These are phyloP conservation scores for Harpalus rubripes DNA, from an alignment of 2,888 invertebrate genomes.

Conservation along the genomic window DNA sequence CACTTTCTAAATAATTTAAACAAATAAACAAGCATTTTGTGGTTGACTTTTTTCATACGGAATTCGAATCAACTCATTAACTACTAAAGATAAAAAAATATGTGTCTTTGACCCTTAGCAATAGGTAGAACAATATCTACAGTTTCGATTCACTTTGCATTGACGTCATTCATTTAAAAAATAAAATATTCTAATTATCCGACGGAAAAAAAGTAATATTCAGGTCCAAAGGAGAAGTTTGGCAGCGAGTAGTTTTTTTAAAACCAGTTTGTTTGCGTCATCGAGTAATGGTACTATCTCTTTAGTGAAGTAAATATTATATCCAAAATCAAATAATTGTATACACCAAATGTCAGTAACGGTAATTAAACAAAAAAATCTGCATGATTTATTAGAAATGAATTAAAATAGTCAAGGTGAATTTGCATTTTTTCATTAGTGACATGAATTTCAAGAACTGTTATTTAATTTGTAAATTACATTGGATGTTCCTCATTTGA, in stretches of 20 bases:
- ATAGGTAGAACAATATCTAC: neutral
- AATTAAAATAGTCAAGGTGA: neutral
- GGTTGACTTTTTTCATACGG: no score
- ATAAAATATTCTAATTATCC: conserved; percentile 24
- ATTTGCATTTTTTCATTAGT: neutral
- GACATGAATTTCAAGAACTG: neutral
- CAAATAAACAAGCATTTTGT: no score
- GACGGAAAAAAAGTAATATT: neutral
- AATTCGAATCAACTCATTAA: no score
- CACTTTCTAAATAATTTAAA: no score
- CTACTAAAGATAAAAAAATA: neutral
- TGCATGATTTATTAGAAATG: neutral
- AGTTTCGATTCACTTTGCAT: neutral
- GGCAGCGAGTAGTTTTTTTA: neutral
- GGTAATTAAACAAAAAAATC: neutral
- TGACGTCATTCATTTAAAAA: conserved; percentile 19
- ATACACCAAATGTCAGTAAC: neutral
- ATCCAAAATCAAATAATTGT: neutral
- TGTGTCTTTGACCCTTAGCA: neutral
- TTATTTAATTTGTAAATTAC: neutral
- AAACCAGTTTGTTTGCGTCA: conserved; percentile 38
- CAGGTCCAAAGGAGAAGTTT: conserved; percentile 1
- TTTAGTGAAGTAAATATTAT: neutral
- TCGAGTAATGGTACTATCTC: neutral
- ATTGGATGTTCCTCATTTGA: neutral